phyloP scores from a whole-genome alignment of 2,113 vertebrate genomes.

The Synchiropus splendidus region DNA sequence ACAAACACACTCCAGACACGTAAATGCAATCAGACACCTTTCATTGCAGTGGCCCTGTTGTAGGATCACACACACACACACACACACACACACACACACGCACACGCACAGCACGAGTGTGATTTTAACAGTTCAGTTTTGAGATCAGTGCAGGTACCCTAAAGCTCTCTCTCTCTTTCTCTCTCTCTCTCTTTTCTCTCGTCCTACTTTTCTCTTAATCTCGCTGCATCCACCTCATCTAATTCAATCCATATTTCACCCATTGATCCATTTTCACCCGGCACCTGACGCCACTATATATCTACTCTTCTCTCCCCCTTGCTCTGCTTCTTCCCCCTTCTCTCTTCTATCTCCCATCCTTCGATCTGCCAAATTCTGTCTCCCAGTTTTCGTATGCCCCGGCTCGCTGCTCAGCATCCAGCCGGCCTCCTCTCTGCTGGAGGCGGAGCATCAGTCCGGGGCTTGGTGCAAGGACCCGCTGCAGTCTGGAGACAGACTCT shows the following conservation, averaged over 20 bases:
- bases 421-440: conserved; percentile 76
- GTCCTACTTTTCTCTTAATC: conserved; percentile 11
- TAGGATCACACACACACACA: conserved; percentile 25
- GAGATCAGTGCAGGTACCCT: conserved; percentile 46
- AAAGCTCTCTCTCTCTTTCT: conserved; percentile 52
- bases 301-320: conserved; percentile 26
- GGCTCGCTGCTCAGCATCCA: conserved; percentile 81
- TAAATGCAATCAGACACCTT: conserved; percentile 40
- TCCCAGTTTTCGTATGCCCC: conserved; percentile 88
- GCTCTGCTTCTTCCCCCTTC: conserved; percentile 22
- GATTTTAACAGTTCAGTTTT: conserved; percentile 25
- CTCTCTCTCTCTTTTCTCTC: conserved; percentile 42
- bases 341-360: conserved; percentile 21
- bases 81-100: conserved; percentile 14
- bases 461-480: conserved; percentile 94
- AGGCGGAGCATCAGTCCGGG: conserved; percentile 86
- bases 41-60: conserved; percentile 62
- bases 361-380: conserved; percentile 30
- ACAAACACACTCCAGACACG: conserved; percentile 10
- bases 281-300: conserved; percentile 24
- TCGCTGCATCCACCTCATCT: conserved; percentile 43
- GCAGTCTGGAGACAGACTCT: conserved; percentile 86
- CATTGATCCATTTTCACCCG: conserved; percentile 37
- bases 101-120: background rate
- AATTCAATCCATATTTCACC: conserved; percentile 50